These are phyloP conservation scores for Calidris pygmaea DNA, from an alignment of 2,113 vertebrate genomes.

Conservation along the genomic window DNA sequence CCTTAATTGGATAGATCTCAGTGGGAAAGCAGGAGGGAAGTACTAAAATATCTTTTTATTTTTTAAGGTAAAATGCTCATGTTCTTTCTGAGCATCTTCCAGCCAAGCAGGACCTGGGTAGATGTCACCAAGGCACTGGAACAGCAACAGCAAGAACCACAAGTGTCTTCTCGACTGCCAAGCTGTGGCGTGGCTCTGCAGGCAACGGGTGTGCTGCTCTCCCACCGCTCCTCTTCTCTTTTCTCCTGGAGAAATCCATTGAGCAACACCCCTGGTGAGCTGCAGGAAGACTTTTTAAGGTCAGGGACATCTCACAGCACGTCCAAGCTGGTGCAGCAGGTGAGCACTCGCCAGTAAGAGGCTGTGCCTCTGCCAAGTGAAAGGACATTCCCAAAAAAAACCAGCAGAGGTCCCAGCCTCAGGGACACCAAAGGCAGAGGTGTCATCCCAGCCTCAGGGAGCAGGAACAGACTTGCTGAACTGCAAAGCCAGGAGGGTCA, in stretches of 20 bases:
- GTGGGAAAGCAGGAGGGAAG: background rate
- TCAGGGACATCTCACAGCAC: background rate
- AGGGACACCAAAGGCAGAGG: background rate
- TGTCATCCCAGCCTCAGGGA: background rate
- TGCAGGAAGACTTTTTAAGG: background rate
- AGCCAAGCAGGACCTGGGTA: background rate
- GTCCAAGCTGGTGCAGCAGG: background rate
- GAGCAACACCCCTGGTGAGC: background rate
- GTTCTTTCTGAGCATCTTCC: background rate
- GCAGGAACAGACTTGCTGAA: background rate
- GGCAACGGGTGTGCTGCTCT: background rate
- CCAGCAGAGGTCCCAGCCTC: too few species aligned
- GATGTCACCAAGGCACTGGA: background rate
- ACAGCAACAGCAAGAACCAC: background rate
- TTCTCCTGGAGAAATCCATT: background rate
- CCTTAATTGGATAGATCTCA: background rate
- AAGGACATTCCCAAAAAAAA: background rate
- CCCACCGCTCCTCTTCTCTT: background rate
- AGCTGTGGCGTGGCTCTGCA: background rate
- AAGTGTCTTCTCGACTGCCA: background rate
- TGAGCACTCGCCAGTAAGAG: background rate
- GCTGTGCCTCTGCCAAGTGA: background rate
- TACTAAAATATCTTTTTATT: background rate
- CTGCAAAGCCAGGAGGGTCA: background rate
- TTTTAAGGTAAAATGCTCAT: background rate